A percentile compares a stretch with the other conserved stretches of the same genome.
Conservation (phyloP, 2,797 vertebrate species). For the Syngnathus acus region DNA sequence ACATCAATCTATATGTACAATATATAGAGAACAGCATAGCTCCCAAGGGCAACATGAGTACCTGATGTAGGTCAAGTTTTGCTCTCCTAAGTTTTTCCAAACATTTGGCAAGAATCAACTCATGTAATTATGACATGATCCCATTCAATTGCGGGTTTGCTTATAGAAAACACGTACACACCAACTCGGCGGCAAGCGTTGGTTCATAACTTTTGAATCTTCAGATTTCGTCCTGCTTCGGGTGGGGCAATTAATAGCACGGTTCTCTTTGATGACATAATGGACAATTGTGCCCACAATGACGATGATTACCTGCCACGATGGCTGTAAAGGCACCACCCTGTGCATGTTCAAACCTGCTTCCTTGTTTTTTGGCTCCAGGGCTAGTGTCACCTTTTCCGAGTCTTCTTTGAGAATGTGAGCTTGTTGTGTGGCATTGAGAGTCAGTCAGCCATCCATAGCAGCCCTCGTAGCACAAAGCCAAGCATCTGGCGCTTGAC, state of each 20-base stretch:
- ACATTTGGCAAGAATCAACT: background rate
- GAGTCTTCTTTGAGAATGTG: constrained; percentile 53
- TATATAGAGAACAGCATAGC: too few relatives aligned
- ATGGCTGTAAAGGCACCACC: constrained; percentile 4
- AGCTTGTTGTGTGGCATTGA: constrained; percentile 47
- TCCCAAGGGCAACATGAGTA: too few relatives aligned
- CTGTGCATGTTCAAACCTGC: constrained; percentile 10
- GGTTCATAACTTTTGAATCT: background rate
- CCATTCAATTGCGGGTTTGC: background rate
- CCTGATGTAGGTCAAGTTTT: background rate
- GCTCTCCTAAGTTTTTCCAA: background rate
- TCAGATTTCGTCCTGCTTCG: background rate
- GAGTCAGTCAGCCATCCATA: constrained; percentile 46
- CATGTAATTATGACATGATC: background rate
- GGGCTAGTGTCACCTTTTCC: constrained; percentile 4
- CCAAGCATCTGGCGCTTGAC: constrained; percentile 63
- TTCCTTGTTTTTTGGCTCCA: constrained; percentile 10
- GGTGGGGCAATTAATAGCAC: too few relatives aligned
- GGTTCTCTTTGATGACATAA: background rate
- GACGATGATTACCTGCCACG: background rate
- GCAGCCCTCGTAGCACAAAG: constrained; percentile 44
- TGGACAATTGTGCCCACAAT: background rate
- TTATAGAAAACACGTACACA: background rate
- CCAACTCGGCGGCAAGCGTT: background rate
- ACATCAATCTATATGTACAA: too few relatives aligned